phyloP scores from a whole-genome alignment of 2,888 invertebrate genomes.

The Platycheirus rosarum region DNA sequence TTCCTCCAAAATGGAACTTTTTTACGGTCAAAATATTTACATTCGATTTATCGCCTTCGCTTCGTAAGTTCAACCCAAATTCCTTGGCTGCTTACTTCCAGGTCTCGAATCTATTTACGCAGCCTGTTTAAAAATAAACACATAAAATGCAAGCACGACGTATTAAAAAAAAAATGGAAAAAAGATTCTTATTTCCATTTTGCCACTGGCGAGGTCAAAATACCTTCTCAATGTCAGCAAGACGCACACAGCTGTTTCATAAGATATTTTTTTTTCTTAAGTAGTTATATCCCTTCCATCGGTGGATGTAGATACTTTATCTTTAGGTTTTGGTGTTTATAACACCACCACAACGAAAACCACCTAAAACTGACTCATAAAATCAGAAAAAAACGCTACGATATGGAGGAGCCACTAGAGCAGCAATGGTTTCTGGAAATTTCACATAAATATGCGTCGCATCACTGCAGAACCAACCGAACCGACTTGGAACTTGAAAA shows the following conservation, averaged over 20 bases:
- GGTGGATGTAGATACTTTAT: not conserved
- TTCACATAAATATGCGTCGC: constrained; percentile 50
- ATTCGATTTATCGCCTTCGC: constrained; percentile 26
- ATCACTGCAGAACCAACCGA: constrained; percentile 14
- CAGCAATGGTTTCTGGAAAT: constrained; percentile 50
- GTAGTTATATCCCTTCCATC: not conserved
- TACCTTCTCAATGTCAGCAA: constrained; percentile 62
- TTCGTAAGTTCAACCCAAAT: constrained; percentile 25
- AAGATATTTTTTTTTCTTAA: constrained; percentile 14
- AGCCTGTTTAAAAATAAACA: constrained; percentile 23
- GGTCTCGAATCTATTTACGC: constrained; percentile 47
- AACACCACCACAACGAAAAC: constrained; percentile 13
- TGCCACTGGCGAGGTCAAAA: constrained; percentile 58
- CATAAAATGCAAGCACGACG: constrained; percentile 2
- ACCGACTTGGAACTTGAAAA: constrained; percentile 12
- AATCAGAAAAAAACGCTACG: not conserved
- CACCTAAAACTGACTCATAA: constrained; percentile 17
- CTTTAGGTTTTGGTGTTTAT: constrained; percentile 22
- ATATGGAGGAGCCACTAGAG: constrained; percentile 17
- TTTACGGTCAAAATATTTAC: constrained; percentile 41
- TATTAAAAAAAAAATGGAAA: constrained; percentile 43
- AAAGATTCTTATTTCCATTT: constrained; percentile 39
- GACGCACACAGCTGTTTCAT: constrained; percentile 55
- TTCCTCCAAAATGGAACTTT: not conserved
- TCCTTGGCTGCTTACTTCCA: constrained; percentile 19